These are phyloP conservation scores for Raja brachyura DNA, from an alignment of 2,113 vertebrate species.

Conservation along the genomic window DNA sequence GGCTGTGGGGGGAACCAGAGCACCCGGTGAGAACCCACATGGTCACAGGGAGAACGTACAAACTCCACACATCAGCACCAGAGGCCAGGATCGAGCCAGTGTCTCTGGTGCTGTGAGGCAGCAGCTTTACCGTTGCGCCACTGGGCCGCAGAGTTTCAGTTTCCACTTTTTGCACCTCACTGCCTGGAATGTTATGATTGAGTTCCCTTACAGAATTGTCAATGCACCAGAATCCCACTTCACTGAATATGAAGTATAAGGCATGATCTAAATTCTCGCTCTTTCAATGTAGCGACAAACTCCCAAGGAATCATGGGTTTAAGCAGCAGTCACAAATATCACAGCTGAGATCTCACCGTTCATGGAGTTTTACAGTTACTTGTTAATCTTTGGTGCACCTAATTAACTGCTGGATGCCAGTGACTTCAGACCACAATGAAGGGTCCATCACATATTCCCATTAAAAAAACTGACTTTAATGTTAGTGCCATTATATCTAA, in stretches of 20 bases:
- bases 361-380: not conserved
- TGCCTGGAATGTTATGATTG: not conserved
- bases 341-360: not conserved
- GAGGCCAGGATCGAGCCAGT: no score
- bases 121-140: no score
- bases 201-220: not conserved
- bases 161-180: not conserved
- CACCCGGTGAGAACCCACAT: no score
- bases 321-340: not conserved
- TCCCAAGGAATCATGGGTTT: not conserved
- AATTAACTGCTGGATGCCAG: no score
- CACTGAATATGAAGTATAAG: not conserved
- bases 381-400: not conserved
- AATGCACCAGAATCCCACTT: not conserved
- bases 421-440: not conserved
- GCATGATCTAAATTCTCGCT: not conserved
- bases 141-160: not conserved
- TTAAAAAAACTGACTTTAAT: not conserved
- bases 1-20: no score
- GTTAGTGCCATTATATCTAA: not conserved
- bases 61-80: no score
- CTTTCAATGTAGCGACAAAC: not conserved
- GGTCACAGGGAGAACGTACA: no score
- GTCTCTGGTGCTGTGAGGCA: no score
- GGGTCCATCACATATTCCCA: not conserved